Evolutionary conservation across 2,113 vertebrate species (phyloP).

Genomic region (Rhinogobius similis): DNA sequence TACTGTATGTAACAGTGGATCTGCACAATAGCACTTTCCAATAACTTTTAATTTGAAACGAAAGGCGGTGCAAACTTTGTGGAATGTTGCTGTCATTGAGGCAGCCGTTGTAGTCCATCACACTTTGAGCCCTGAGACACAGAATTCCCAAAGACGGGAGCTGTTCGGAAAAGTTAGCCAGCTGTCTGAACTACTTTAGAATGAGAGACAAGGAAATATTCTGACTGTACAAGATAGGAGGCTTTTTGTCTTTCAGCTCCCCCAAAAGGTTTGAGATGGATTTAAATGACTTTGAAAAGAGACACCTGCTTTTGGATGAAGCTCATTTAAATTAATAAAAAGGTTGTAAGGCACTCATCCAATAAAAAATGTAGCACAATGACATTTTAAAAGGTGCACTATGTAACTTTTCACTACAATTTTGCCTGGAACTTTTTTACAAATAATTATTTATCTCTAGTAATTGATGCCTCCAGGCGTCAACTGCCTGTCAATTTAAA

Average conservation of each 20-base stretch:
- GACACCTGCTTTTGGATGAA: background rate
- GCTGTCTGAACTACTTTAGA: constrained; percentile 7
- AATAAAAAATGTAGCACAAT: background rate
- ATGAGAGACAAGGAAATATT: constrained; percentile 1
- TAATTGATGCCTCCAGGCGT: no score
- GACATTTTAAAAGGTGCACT: no score
- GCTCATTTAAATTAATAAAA: background rate
- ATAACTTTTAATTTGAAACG: background rate
- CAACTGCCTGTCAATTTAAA: no score
- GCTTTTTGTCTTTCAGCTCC: background rate
- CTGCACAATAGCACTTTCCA: background rate
- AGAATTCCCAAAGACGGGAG: constrained; percentile 14
- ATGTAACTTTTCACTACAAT: no score
- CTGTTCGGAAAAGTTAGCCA: background rate
- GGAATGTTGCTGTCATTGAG: background rate
- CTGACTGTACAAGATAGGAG: background rate
- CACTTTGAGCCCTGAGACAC: background rate
- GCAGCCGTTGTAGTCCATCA: constrained; percentile 1
- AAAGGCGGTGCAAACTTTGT: background rate
- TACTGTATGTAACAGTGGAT: background rate
- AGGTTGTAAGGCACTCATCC: background rate
- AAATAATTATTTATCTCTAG: no score
- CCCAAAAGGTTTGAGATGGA: background rate
- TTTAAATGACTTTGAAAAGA: background rate
- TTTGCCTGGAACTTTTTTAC: no score